These are phyloP conservation scores for Labroides dimidiatus DNA, from an alignment of 2,797 vertebrate genomes.

Conservation along the genomic window DNA sequence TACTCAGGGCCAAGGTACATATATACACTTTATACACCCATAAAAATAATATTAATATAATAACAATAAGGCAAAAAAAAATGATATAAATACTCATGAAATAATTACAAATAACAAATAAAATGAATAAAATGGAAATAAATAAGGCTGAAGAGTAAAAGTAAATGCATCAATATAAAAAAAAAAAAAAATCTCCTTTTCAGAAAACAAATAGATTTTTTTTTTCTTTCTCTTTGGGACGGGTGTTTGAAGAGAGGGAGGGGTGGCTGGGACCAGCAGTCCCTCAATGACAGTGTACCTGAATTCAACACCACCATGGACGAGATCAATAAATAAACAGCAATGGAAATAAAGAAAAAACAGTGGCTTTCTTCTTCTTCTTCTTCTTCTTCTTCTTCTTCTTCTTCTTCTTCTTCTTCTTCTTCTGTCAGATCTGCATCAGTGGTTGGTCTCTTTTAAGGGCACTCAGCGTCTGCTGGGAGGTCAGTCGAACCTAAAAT, in stretches of 20 bases:
- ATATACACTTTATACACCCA: conserved; percentile 79
- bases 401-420: conserved; percentile 45
- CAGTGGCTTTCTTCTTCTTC: conserved; percentile 75
- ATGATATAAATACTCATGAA: conserved; percentile 83
- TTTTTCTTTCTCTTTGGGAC: conserved; percentile 77
- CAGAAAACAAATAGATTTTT: conserved; percentile 79
- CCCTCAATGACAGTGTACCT: conserved; percentile 84
- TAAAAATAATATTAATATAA: conserved; percentile 76
- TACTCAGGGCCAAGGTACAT: conserved; percentile 77
- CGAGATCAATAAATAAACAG: conserved; percentile 85
- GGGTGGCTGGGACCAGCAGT: conserved; percentile 39
- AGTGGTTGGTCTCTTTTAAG: conserved; percentile 73
- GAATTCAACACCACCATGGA: conserved; percentile 84
- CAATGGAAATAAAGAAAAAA: conserved; percentile 66
- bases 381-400: conserved; percentile 24
- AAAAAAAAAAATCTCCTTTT: conserved; percentile 75
- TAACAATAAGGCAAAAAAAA: conserved; percentile 79
- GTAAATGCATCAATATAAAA: conserved; percentile 82
- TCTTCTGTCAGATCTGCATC: conserved; percentile 40
- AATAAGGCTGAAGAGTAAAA: conserved; percentile 83
- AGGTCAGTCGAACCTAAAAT: conserved; percentile 86
- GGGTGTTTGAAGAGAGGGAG: conserved; percentile 40
- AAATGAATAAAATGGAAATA: conserved; percentile 78
- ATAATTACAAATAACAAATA: conserved; percentile 80
- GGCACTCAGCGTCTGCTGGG: conserved; percentile 88